Evolutionary conservation across 64 coral and sea anemone genomes (phyloP).

Genomic region (Astreopora myriophthalma): DNA sequence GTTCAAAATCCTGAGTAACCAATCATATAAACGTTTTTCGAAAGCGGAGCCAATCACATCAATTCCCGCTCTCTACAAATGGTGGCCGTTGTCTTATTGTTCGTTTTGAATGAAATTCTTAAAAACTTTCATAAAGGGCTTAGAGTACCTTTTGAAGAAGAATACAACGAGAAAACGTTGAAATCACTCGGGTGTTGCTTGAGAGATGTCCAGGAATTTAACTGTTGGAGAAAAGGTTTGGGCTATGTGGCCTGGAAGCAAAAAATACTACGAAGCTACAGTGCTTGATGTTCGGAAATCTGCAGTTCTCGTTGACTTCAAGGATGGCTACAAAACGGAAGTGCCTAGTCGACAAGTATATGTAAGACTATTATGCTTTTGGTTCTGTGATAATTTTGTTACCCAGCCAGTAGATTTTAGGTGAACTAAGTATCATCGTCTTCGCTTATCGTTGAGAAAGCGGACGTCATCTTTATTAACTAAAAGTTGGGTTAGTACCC

Average conservation of each 20-base stretch:
- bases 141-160: not conserved
- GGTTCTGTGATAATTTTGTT: not conserved
- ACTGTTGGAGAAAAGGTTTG: conserved; percentile 13
- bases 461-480: too few relatives aligned
- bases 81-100: not conserved
- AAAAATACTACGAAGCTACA: conserved; percentile 28
- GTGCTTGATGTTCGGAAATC: not conserved
- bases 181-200: not conserved
- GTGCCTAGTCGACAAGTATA: not conserved
- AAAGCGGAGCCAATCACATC: conserved; percentile 13
- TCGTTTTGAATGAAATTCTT: not conserved
- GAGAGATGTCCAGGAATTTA: not conserved
- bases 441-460: too few relatives aligned
- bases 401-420: not conserved
- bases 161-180: not conserved
- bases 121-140: not conserved
- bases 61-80: not conserved
- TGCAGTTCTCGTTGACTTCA: conserved; percentile 27
- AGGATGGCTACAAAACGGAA: conserved; percentile 20
- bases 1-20: not conserved
- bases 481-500: too few relatives aligned
- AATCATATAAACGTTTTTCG: not conserved
- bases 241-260: conserved; percentile 34
- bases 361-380: not conserved
- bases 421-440: not conserved